These are phyloP conservation scores for Leptoclinus maculatus DNA, from an alignment of 2,797 vertebrate species.

Conservation along the genomic window DNA sequence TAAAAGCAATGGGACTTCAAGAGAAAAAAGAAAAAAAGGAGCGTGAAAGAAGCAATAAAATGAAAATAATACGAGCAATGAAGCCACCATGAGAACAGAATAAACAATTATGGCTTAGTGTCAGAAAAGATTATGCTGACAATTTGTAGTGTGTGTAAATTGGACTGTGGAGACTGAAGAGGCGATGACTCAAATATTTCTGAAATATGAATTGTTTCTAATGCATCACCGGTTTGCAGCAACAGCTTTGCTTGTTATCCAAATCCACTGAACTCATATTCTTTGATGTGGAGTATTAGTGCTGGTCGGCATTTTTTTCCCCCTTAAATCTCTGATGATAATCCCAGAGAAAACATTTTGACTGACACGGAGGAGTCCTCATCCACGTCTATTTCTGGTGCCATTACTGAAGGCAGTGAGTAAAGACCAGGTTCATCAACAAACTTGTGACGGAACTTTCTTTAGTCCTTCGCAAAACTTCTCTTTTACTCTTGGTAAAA, in stretches of 20 bases:
- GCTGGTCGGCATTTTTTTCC: neutral
- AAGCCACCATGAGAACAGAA: neutral
- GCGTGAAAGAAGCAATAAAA: conserved; percentile 14
- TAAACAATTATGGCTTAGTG: neutral
- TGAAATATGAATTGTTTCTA: neutral
- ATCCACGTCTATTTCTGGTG: neutral
- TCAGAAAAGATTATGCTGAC: neutral
- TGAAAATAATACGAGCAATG: neutral
- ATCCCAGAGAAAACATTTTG: neutral
- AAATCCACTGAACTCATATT: neutral
- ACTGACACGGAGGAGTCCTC: neutral
- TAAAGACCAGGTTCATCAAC: neutral
- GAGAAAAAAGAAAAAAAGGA: conserved; percentile 1
- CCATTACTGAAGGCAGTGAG: conserved; percentile 1
- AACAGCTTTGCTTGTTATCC: neutral
- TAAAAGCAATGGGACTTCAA: conserved; percentile 24
- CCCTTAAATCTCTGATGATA: neutral
- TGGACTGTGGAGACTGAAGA: neutral
- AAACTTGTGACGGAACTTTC: neutral
- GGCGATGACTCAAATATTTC: neutral
- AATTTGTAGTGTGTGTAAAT: neutral
- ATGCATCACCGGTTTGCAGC: neutral
- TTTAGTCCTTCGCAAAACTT: too few species aligned
- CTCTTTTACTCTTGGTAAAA: too few species aligned
- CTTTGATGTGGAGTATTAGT: neutral